Evolutionary conservation across 2,113 vertebrate genomes (phyloP).

Genomic region (Callipepla squamata): DNA sequence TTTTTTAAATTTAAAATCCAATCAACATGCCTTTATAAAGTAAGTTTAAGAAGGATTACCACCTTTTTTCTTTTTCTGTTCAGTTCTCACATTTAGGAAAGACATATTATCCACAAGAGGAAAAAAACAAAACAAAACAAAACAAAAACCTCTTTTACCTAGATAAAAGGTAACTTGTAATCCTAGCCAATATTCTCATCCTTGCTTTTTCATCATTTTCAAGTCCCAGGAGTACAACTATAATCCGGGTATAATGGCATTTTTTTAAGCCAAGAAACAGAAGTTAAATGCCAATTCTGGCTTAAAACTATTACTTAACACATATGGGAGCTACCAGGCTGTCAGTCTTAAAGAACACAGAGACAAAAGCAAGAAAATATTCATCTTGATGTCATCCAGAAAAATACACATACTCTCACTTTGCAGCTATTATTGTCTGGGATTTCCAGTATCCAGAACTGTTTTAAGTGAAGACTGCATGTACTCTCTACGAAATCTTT

Average conservation of each 20-base stretch:
- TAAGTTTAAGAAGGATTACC: background rate
- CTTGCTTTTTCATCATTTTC: constrained; percentile 31
- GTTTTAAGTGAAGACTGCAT: background rate
- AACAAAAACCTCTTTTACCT: background rate
- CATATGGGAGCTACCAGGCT: background rate
- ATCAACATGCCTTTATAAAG: background rate
- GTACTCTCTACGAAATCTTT: background rate
- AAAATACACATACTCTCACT: background rate
- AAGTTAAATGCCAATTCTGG: constrained; percentile 50
- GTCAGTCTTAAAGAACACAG: background rate
- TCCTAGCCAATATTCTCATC: constrained; percentile 38
- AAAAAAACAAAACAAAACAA: background rate
- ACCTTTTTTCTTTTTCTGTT: background rate
- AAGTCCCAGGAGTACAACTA: background rate
- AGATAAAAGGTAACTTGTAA: constrained; percentile 25
- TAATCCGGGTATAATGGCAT: constrained; percentile 48
- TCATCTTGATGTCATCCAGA: background rate
- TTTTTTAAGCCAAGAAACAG: constrained; percentile 27
- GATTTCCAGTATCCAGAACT: background rate
- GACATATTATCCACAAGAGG: background rate
- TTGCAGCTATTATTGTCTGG: background rate
- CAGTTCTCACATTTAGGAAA: background rate
- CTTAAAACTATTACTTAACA: constrained; percentile 53
- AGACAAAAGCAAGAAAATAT: background rate
- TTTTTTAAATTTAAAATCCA: background rate